Base-by-base conservation (phyloP, 1,140 invertebrate genomes). In the Eubasilissa regina region DNA sequence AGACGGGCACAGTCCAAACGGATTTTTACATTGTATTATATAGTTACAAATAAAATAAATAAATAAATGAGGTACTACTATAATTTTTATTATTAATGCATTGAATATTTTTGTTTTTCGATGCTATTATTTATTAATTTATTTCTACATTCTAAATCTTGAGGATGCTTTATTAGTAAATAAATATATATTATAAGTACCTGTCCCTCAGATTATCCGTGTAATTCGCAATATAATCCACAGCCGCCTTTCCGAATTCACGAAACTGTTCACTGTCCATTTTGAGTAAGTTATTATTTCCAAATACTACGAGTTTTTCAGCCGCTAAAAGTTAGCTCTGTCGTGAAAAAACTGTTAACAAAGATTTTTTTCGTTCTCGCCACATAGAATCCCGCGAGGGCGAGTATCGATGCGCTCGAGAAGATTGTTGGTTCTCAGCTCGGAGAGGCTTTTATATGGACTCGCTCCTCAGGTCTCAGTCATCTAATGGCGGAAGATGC, bases 211-310 rank as follows among this genome's bases (percentile, higher is more conserved):
- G 93, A 75, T 91, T 94, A 56, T 95, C 93, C 82, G 93, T 86
- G 84, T 97, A 97, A 87, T 97, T 92, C 0, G 94, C 94, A 0
- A 96, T 90, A 79, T 93, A 93, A 85, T 96, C 94, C 48, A 96
- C 90, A 11, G 93, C 90, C 0, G 94, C 93, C 85, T 94, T 94
- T 4, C 92, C 95, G 84, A 94, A 94, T 83, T 93, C 91, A 48
- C 92, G 89, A 86, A 96, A 96, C 83, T 94, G 89, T 83, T 93
- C 86, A 13, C 89, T 86, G 85, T 95, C 92, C 94, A 95, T 95
- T 48, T 48, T 53, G 8, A 62, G 48, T n/a, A 1, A 48, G 35
- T 48, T 4, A n/a, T 4, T 55, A 55, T 55, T 55, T 15, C 51
- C 51, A 4, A 55, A 55, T n/a, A 55, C 17, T 4, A 48, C 8